Percentiles rank a stretch among this genome's conserved stretches.
Conservation (phyloP, 2,797 vertebrate species). For the Botia kubotai region DNA sequence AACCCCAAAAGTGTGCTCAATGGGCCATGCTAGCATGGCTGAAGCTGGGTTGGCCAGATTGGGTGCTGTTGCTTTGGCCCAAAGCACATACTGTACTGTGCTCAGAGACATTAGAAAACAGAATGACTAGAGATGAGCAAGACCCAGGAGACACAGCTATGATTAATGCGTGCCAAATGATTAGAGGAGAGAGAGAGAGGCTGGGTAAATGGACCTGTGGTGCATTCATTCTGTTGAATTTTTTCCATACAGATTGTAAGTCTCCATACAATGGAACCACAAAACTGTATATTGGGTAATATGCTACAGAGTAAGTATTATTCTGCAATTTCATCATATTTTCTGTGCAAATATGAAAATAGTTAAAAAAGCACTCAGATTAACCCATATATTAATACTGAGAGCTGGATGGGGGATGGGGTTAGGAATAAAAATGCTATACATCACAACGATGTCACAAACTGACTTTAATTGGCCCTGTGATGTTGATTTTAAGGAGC, state of each 20-base stretch:
- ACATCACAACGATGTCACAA: too few relatives aligned
- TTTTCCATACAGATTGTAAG: slow-evolving; percentile 69
- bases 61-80: slow-evolving; percentile 25
- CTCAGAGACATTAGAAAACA: slow-evolving; percentile 21
- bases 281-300: neutral
- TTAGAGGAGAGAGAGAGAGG: slow-evolving; percentile 66
- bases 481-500: too few relatives aligned
- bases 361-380: neutral
- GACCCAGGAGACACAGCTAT: slow-evolving; percentile 67
- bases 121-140: slow-evolving; percentile 40
- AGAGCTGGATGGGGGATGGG: neutral
- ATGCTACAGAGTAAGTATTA: neutral
- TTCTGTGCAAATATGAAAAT: neutral
- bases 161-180: slow-evolving; percentile 75
- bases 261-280: slow-evolving; percentile 53
- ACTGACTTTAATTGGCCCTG: too few relatives aligned
- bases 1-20: slow-evolving; percentile 42
- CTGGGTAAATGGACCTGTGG: slow-evolving; percentile 77
- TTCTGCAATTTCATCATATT: neutral
- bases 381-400: neutral
- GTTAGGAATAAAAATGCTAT: neutral
- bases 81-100: slow-evolving; percentile 31
- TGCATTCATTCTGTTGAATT: slow-evolving; percentile 71
- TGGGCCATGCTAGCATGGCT: slow-evolving; percentile 30
- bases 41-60: neutral